Base-by-base conservation (phyloP, 2,797 vertebrate species). In the Chrosomus eos region DNA sequence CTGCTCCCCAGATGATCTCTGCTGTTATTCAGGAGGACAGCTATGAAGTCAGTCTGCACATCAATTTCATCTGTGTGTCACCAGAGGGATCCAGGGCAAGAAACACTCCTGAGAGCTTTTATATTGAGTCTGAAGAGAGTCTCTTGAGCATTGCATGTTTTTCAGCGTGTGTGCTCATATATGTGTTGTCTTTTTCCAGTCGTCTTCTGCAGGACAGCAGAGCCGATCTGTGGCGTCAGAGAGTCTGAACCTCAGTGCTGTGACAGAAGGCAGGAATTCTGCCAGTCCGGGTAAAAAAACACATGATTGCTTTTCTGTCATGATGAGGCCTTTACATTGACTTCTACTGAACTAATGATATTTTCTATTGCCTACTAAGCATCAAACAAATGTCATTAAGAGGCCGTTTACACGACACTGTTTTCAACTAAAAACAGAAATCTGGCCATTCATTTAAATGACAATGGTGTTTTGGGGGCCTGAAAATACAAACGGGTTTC, bases 1-100 rank as follows among this genome's bases (percentile, higher is more conserved):
- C 36, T 43, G 14, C 43, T 58, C 31, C 73, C 18, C 92, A 99
- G 98, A 93, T 99, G 89, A 94, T 95, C 7, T 98, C 96, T 28
- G 97, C 97, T n/a, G 91, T 95, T 80, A 76, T 99, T 82, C 93
- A 93, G 80, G 96, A 99, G 81, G 95, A 97, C 83, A 91, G 88
- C 14, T 90, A 45, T 58, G 95, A 97, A 90, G 95, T 98, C 91
- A 96, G 94, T 81, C 90, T 99, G 90, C 96, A 91, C 9, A 1
- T 98, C 90, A 97, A 94, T 92, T 99, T 97, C 0, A 88, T 94
- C 76, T 92, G 94, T 40, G 94, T 93, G 60, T 78, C 90, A 87
- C 93, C 74, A 0, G 89, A 90, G 31, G 87, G 71, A 23, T 74
- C 87, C 13, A 85, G 66, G 87, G 90, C 89, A 43, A 60, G 18